phyloP scores from a whole-genome alignment of 2,797 vertebrate species.

The Mallotus villosus region DNA sequence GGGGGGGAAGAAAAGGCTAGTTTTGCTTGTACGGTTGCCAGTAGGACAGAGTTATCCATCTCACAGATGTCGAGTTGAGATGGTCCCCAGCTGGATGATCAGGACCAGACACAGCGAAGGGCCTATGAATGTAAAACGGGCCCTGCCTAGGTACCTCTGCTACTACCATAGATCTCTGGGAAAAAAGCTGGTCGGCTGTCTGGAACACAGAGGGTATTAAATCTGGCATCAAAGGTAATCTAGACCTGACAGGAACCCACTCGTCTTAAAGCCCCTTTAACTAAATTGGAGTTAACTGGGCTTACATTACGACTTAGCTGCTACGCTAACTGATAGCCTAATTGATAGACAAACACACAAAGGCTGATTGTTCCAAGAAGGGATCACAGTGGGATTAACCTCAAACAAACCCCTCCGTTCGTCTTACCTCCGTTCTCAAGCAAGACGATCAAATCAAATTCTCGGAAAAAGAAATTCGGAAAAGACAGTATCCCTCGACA shows the following conservation, averaged over 20 bases:
- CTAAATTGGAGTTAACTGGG: neutral
- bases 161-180: slow-evolving; percentile 19
- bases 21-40: slow-evolving; percentile 1
- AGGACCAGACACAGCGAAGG: slow-evolving; percentile 14
- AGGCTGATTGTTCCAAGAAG: neutral
- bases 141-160: slow-evolving; percentile 10
- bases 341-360: neutral
- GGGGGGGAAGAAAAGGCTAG: neutral
- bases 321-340: neutral
- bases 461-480: slow-evolving; percentile 1
- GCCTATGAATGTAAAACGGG: neutral
- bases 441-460: slow-evolving; percentile 10
- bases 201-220: slow-evolving; percentile 15
- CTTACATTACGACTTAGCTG: neutral
- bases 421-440: slow-evolving; percentile 10
- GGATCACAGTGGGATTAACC: slow-evolving; percentile 31
- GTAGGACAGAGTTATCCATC: slow-evolving; percentile 9
- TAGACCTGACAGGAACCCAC: neutral
- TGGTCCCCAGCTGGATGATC: slow-evolving; percentile 3
- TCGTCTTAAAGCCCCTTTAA: slow-evolving; percentile 5
- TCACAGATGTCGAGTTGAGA: slow-evolving; percentile 21
- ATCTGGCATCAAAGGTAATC: slow-evolving; percentile 20
- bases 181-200: slow-evolving; percentile 8
- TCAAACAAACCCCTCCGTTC: slow-evolving; percentile 32
- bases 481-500: slow-evolving; percentile 36